Evolutionary conservation across 2,113 vertebrate species (phyloP).

Genomic region (Balaeniceps rex): DNA sequence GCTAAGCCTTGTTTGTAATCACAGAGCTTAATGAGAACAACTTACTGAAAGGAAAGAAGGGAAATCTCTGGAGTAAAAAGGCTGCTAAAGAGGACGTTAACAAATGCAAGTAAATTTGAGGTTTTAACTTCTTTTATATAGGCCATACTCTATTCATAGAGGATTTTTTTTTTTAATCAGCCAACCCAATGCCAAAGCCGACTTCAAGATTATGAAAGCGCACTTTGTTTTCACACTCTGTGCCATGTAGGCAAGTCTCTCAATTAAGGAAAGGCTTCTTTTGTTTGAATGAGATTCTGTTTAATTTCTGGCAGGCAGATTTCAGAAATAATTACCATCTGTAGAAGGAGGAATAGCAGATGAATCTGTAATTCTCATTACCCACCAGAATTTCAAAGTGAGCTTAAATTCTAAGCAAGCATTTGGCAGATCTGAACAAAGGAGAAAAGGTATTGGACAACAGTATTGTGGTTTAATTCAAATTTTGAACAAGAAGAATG

Average conservation of each 20-base stretch:
- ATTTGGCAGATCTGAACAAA: not conserved
- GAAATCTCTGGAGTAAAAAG: conserved; percentile 43
- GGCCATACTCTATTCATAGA: not conserved
- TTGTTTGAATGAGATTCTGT: conserved; percentile 19
- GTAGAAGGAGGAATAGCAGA: not conserved
- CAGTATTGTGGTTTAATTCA: not conserved
- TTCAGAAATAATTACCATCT: conserved; percentile 29
- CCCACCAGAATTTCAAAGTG: not conserved
- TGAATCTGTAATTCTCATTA: not conserved
- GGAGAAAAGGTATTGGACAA: not conserved
- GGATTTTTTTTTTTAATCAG: not conserved
- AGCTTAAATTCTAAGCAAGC: not conserved
- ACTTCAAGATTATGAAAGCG: not conserved
- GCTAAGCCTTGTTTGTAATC: conserved; percentile 63
- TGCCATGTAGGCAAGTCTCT: not conserved
- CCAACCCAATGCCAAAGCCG: not conserved
- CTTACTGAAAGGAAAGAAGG: conserved; percentile 9
- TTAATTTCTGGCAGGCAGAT: conserved; percentile 26
- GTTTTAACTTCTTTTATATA: conserved; percentile 39
- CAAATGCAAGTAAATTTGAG: conserved; percentile 34
- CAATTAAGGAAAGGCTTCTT: conserved; percentile 17
- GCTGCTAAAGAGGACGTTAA: not conserved
- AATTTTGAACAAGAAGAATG: not conserved
- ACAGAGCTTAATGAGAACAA: conserved; percentile 57
- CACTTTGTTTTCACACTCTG: not conserved